Conservation (phyloP, 2,888 invertebrate species). For the Drosophila pseudotalamancana region DNA sequence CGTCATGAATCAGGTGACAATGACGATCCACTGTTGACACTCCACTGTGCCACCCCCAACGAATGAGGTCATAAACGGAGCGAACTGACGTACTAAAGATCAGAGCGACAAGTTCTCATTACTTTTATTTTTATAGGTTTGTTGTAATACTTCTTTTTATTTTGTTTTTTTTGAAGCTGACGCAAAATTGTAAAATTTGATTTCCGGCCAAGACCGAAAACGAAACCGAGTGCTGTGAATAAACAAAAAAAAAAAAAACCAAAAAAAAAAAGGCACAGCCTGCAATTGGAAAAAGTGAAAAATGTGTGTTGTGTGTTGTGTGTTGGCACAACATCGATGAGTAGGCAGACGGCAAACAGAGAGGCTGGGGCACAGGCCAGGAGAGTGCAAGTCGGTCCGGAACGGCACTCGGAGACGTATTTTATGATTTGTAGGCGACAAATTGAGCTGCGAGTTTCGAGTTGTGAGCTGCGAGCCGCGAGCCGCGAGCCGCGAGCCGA, state of each 20-base stretch:
- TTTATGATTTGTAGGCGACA: conserved; percentile 81
- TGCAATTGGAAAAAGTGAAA: conserved; percentile 69
- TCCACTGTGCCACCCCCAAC: conserved; percentile 58
- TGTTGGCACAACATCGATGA: conserved; percentile 27
- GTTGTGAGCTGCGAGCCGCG: conserved; percentile 26
- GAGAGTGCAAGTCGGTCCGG: conserved; percentile 31
- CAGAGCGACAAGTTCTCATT: conserved; percentile 17
- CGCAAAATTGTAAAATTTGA: conserved; percentile 54
- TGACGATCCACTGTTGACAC: conserved; percentile 68
- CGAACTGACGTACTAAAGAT: conserved; percentile 50
- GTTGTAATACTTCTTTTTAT: not conserved
- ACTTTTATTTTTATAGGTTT: conserved; percentile 47
- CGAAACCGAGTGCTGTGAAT: conserved; percentile 25
- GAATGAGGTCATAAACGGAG: conserved; percentile 65
- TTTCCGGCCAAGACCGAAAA: conserved; percentile 54
- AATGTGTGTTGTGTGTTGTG: conserved; percentile 40
- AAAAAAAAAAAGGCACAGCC: conserved; percentile 17
- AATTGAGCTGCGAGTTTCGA: conserved; percentile 61
- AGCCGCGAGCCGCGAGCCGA: conserved; percentile 5
- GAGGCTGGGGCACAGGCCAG: conserved; percentile 5
- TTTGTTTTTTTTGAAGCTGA: conserved; percentile 7
- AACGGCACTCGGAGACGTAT: conserved; percentile 38
- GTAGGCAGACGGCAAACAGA: conserved; percentile 37
- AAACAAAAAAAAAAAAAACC: conserved; percentile 32
- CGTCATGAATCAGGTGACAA: conserved; percentile 68